Evolutionary conservation across 2,797 vertebrate species (phyloP).

Genomic region (Molothrus aeneus): DNA sequence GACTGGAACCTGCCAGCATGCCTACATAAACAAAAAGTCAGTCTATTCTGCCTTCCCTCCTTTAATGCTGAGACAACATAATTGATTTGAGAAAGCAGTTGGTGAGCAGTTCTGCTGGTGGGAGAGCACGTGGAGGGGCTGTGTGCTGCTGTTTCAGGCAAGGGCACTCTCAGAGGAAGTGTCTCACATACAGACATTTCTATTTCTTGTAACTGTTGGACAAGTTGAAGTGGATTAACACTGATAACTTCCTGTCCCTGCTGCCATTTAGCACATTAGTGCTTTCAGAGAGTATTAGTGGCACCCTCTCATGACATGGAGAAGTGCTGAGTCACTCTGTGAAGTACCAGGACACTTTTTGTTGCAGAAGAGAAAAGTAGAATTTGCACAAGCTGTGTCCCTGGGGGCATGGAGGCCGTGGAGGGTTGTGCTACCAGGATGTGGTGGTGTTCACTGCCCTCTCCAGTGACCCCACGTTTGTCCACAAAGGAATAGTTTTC

Average conservation of each 20-base stretch:
- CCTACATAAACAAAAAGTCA: slow-evolving; percentile 62
- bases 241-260: slow-evolving; percentile 41
- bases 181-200: slow-evolving; percentile 26
- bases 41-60: slow-evolving; percentile 40
- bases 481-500: background rate
- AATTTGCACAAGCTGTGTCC: background rate
- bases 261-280: slow-evolving; percentile 39
- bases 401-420: background rate
- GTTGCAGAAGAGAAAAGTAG: background rate
- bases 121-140: slow-evolving; percentile 14
- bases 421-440: background rate
- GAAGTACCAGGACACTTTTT: background rate
- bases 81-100: slow-evolving; percentile 64
- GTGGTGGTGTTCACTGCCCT: background rate
- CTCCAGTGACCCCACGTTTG: background rate
- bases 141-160: background rate
- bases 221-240: slow-evolving; percentile 29
- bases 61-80: slow-evolving; percentile 59
- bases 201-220: slow-evolving; percentile 6
- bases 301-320: background rate
- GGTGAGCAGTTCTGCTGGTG: slow-evolving; percentile 40
- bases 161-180: slow-evolving; percentile 40
- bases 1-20: slow-evolving; percentile 63
- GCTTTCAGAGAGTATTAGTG: slow-evolving; percentile 29
- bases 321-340: background rate